phyloP scores from a whole-genome alignment of 2,888 invertebrate genomes.

The Parascotia fuliginaria region DNA sequence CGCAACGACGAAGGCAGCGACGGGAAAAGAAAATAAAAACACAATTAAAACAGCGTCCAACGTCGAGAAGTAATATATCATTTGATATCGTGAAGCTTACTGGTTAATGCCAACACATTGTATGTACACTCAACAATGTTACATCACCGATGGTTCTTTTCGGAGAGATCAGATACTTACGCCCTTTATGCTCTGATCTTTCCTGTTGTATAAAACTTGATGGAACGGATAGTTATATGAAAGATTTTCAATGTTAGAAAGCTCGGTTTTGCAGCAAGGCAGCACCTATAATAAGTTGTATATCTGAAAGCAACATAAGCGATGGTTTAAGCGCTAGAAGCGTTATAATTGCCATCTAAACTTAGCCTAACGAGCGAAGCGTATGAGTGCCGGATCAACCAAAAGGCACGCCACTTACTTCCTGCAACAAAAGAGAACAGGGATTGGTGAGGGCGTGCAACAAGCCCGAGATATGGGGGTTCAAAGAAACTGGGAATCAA shows the following conservation, averaged over 20 bases:
- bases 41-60: constrained; percentile 59
- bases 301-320: constrained; percentile 77
- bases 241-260: constrained; percentile 58
- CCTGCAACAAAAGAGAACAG: constrained; percentile 85
- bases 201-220: constrained; percentile 41
- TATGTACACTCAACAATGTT: constrained; percentile 31
- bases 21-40: constrained; percentile 68
- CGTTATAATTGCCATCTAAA: constrained; percentile 70
- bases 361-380: constrained; percentile 79
- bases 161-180: constrained; percentile 60
- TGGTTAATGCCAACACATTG: constrained; percentile 55
- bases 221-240: constrained; percentile 53
- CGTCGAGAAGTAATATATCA: constrained; percentile 43
- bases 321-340: constrained; percentile 73
- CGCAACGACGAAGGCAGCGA: constrained; percentile 69
- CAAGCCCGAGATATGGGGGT: constrained; percentile 66
- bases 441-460: constrained; percentile 80
- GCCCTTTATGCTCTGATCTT: constrained; percentile 57
- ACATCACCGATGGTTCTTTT: constrained; percentile 40
- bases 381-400: constrained; percentile 80
- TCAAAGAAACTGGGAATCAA: constrained; percentile 60
- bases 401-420: constrained; percentile 85
- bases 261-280: constrained; percentile 54
- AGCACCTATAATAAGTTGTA: constrained; percentile 56
- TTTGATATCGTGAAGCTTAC: constrained; percentile 55